Conservation (phyloP, 2,888 invertebrate species). For the Xylocampa areola region DNA sequence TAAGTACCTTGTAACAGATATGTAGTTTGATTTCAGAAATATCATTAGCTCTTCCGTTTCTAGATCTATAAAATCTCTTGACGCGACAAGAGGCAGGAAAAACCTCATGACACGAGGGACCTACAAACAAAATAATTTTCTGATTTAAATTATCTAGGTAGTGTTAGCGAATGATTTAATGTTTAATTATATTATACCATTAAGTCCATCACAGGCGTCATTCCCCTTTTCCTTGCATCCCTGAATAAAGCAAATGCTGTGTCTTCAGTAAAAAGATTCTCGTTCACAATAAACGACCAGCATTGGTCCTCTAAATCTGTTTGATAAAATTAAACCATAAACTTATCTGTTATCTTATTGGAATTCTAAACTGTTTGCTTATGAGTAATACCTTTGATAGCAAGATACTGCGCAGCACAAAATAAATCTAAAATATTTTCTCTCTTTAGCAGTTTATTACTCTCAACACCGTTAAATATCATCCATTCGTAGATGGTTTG, state of each 20-base stretch:
- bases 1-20: slow-evolving; percentile 92
- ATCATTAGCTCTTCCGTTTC: slow-evolving; percentile 91
- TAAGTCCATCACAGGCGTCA: slow-evolving; percentile 91
- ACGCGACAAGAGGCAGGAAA: slow-evolving; percentile 93
- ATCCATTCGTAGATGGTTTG: slow-evolving; percentile 95
- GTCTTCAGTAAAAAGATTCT: slow-evolving; percentile 92
- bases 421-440: slow-evolving; percentile 93
- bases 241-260: slow-evolving; percentile 92
- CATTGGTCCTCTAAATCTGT: slow-evolving; percentile 93
- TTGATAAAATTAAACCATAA: slow-evolving; percentile 1
- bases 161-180: too few species aligned
- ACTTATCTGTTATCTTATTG: not conserved
- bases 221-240: slow-evolving; percentile 89
- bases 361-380: not conserved
- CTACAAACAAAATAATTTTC: slow-evolving; percentile 58
- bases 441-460: slow-evolving; percentile 91
- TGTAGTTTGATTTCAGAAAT: slow-evolving; percentile 93
- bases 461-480: slow-evolving; percentile 91
- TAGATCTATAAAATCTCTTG: slow-evolving; percentile 92
- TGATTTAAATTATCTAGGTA: not conserved
- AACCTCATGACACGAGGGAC: slow-evolving; percentile 93
- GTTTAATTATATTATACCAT: slow-evolving; percentile 84
- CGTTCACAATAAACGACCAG: slow-evolving; percentile 93
- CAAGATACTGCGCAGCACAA: slow-evolving; percentile 92
- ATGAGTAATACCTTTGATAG: slow-evolving; percentile 90